Evolutionary conservation across 2,113 vertebrate genomes (phyloP).

Genomic region (Clarias batrachus): DNA sequence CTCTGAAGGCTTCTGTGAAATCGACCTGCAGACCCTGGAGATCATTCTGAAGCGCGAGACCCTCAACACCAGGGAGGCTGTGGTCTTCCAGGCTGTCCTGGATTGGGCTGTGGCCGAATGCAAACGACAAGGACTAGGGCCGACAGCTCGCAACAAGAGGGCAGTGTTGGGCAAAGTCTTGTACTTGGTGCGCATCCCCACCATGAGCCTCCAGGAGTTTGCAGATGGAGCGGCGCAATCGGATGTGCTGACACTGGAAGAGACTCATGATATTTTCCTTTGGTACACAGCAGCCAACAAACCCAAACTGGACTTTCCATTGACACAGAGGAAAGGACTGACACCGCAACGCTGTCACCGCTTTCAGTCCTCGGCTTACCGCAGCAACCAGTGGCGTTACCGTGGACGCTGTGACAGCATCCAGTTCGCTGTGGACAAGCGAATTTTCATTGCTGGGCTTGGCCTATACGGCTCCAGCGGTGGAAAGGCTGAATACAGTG

Average conservation of each 20-base stretch:
- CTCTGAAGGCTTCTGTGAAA: constrained; percentile 91
- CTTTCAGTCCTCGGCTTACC: constrained; percentile 90
- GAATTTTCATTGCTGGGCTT: constrained; percentile 90
- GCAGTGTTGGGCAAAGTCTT: constrained; percentile 83
- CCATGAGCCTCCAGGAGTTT: constrained; percentile 93
- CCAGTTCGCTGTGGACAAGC: constrained; percentile 90
- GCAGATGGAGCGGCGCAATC: constrained; percentile 89
- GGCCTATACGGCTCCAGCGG: constrained; percentile 90
- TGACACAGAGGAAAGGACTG: constrained; percentile 80
- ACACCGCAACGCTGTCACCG: constrained; percentile 86
- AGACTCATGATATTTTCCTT: constrained; percentile 87
- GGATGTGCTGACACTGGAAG: constrained; percentile 84
- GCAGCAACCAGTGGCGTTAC: constrained; percentile 95
- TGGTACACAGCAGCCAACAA: constrained; percentile 91
- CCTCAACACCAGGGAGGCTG: constrained; percentile 85
- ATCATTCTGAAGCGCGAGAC: constrained; percentile 88
- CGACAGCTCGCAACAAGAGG: constrained; percentile 81
- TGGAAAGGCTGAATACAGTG: constrained; percentile 86
- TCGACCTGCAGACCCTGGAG: constrained; percentile 88
- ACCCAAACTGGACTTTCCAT: constrained; percentile 83
- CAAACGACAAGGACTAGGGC: constrained; percentile 77
- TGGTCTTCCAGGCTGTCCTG: constrained; percentile 85
- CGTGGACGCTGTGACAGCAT: constrained; percentile 93
- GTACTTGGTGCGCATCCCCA: constrained; percentile 85
- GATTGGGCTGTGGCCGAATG: constrained; percentile 90